phyloP scores from a whole-genome alignment of 2,113 vertebrate genomes.

The Coreoperca whiteheadi region DNA sequence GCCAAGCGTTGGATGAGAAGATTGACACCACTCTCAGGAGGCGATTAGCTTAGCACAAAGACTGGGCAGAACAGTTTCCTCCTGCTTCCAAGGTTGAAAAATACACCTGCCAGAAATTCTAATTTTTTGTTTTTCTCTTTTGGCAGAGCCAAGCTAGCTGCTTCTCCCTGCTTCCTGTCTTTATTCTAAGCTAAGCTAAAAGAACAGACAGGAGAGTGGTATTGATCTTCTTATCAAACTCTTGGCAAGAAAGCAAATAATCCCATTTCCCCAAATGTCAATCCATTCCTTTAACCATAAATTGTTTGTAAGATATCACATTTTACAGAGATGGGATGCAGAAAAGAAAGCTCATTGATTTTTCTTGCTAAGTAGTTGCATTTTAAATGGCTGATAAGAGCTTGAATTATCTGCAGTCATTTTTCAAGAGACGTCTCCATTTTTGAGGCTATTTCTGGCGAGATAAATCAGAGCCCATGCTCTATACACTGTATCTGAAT shows the following conservation, averaged over 20 bases:
- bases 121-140: neutral
- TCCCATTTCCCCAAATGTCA: neutral
- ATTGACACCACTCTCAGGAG: neutral
- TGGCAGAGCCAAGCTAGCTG: neutral
- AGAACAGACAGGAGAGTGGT: neutral
- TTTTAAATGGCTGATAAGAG: constrained; percentile 48
- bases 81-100: neutral
- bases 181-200: neutral
- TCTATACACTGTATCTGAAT: constrained; percentile 24
- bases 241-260: neutral
- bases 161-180: neutral
- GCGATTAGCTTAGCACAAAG: neutral
- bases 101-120: neutral
- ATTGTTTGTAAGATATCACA: constrained; percentile 5
- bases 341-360: constrained; percentile 35
- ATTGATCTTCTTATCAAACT: constrained; percentile 20
- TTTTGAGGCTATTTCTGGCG: constrained; percentile 37
- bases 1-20: neutral
- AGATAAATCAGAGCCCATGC: constrained; percentile 43
- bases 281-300: neutral
- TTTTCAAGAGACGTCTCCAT: constrained; percentile 32
- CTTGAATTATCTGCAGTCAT: constrained; percentile 42
- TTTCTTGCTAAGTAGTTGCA: constrained; percentile 12
- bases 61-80: neutral
- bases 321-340: constrained; percentile 12